Percentiles rank a stretch among this genome's conserved stretches.
Conservation (phyloP, 2,888 invertebrate genomes). For the Clivina fossor region DNA sequence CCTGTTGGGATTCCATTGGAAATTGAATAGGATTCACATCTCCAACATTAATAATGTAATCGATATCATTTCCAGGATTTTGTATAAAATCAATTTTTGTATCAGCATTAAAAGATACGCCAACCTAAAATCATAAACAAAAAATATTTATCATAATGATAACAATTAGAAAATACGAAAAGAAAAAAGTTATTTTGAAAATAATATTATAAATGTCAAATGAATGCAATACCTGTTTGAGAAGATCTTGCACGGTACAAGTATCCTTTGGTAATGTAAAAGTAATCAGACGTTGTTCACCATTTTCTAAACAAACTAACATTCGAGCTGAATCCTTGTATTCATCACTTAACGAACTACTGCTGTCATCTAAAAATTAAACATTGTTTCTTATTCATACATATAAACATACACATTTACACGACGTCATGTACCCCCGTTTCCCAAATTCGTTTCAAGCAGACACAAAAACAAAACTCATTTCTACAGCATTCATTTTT, state of each 20-base stretch:
- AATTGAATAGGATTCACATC: constrained; percentile 31
- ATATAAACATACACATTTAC: too few relatives aligned
- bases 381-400: too few relatives aligned
- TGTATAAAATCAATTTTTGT: constrained; percentile 75
- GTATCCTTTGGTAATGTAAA: constrained; percentile 81
- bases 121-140: constrained; percentile 56
- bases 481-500: too few relatives aligned
- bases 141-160: constrained; percentile 30
- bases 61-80: constrained; percentile 73
- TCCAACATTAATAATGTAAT: constrained; percentile 77
- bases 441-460: too few relatives aligned
- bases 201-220: constrained; percentile 26
- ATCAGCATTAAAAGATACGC: constrained; percentile 68
- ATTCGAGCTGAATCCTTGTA: constrained; percentile 73
- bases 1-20: constrained; percentile 25
- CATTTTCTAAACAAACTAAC: constrained; percentile 74
- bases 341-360: constrained; percentile 55
- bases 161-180: constrained; percentile 9
- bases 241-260: constrained; percentile 78
- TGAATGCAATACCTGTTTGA: constrained; percentile 65
- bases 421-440: too few relatives aligned
- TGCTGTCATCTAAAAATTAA: constrained; percentile 51
- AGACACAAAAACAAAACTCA: too few relatives aligned
- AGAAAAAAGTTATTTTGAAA: constrained; percentile 18
- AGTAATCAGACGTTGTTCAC: constrained; percentile 79